Evolutionary conservation across 2,888 invertebrate species (phyloP), one percentile per base, ranked within the genome.

Genomic region (Drosophila aldrichi): DNA sequence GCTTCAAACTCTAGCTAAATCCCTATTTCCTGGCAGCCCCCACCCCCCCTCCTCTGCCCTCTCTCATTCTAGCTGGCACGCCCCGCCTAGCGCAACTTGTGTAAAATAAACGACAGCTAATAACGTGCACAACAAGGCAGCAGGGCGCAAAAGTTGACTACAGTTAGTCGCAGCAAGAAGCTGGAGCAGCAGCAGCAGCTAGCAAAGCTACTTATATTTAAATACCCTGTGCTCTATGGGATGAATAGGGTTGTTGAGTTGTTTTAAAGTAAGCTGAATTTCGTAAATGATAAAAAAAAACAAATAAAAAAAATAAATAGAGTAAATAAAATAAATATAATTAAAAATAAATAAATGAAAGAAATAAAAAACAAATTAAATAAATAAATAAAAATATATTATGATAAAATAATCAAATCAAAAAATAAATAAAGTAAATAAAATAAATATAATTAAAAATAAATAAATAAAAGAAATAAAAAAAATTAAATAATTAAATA

Each of bases 51-150:
- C n/a, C n/a, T n/a, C n/a, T n/a, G 5, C 29, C 25, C 38, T 8
- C n/a, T n/a, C n/a, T n/a, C n/a, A n/a, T 16, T 16, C 1, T 4
- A 20, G 25, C 46, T 48, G 29, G 9, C 25, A 1, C 16, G 22
- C 44, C 7, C 22, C 16, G 14, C 22, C 14, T 2, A n/a, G n/a
- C 16, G 64, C 70, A 73, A 57, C 70, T 70, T 79, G 84, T 73
- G 87, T 74, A 75, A 86, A 90, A 86, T 90, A 88, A 86, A 90
- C 87, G 86, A 90, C 89, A 90, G 90, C 86, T 90, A 86, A 86
- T 86, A 86, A 90, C 90, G 90, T 84, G 73, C 90, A 87, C 83
- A 90, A 82, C 87, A 80, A 80, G 87, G 75, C 62, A 79, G 67
- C 71, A 58, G 69, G 63, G 67, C 70, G 63, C 55, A 68, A 68